Conservation (phyloP, 2,113 vertebrate genomes). For the Thinocorus orbignyianus region DNA sequence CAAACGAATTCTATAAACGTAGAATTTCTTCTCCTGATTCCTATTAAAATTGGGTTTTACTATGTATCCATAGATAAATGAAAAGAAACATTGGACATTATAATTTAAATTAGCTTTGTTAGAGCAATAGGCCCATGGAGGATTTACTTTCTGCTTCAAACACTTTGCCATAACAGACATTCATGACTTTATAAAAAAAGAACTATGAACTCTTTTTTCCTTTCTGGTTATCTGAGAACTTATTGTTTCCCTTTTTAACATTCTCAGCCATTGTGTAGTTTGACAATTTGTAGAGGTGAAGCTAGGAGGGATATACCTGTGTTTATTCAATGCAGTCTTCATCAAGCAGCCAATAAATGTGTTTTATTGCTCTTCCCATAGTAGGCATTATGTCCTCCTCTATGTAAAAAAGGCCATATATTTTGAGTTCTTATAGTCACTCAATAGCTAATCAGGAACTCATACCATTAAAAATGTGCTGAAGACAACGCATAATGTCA, state of each 20-base stretch:
- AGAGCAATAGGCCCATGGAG: background rate
- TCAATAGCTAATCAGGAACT: conserved; percentile 47
- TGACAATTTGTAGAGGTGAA: conserved; percentile 3
- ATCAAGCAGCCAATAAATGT: conserved; percentile 53
- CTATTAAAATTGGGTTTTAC: background rate
- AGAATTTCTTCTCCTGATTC: background rate
- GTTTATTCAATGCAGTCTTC: conserved; percentile 47
- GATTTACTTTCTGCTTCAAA: background rate
- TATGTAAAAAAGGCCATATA: conserved; percentile 26
- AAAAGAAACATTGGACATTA: background rate
- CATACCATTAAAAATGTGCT: background rate
- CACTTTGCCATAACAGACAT: background rate
- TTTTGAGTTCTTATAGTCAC: conserved; percentile 23
- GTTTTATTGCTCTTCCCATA: conserved; percentile 30
- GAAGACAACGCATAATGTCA: conserved; percentile 32
- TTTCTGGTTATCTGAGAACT: background rate
- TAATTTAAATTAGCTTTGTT: background rate
- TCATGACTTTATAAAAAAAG: background rate
- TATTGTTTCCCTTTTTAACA: conserved; percentile 6
- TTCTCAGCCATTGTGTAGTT: background rate
- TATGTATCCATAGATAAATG: background rate
- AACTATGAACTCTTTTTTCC: background rate
- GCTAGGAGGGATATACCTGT: background rate
- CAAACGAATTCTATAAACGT: background rate
- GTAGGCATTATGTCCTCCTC: conserved; percentile 23